Evolutionary conservation across 2,113 vertebrate genomes (phyloP).

Genomic region (Anguilla japonica): DNA sequence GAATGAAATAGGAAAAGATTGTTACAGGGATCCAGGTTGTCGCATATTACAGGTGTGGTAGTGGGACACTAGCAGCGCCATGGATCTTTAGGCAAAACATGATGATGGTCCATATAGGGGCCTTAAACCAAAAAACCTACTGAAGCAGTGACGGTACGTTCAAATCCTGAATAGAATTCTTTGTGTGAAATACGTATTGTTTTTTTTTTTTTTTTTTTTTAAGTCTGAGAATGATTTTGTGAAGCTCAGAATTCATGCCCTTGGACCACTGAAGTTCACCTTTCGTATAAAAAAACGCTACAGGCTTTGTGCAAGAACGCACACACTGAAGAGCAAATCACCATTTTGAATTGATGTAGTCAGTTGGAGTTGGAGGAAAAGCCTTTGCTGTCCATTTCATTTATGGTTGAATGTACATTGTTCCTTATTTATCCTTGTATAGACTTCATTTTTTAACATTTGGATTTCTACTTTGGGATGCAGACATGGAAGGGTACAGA

Average conservation of each 20-base stretch:
- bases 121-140: no score
- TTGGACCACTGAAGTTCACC: not conserved
- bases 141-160: not conserved
- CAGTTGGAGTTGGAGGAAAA: not conserved
- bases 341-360: not conserved
- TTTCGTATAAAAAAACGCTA: not conserved
- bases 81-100: no score
- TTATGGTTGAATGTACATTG: constrained; percentile 36
- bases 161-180: not conserved
- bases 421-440: constrained; percentile 53
- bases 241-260: not conserved
- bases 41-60: no score
- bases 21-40: no score
- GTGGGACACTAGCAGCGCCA: no score
- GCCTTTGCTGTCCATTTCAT: not conserved
- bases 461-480: constrained; percentile 44
- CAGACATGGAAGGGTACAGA: constrained; percentile 31
- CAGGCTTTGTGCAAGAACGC: not conserved
- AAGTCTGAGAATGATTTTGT: not conserved
- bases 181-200: not conserved
- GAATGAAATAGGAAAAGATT: no score
- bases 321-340: not conserved
- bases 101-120: no score
- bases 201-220: not conserved
- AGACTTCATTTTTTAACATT: constrained; percentile 44